Percentiles rank a stretch among this genome's conserved stretches.
Evolutionary conservation across 2,888 invertebrate species (phyloP).

Genomic region (Tetanocera ferruginea): DNA sequence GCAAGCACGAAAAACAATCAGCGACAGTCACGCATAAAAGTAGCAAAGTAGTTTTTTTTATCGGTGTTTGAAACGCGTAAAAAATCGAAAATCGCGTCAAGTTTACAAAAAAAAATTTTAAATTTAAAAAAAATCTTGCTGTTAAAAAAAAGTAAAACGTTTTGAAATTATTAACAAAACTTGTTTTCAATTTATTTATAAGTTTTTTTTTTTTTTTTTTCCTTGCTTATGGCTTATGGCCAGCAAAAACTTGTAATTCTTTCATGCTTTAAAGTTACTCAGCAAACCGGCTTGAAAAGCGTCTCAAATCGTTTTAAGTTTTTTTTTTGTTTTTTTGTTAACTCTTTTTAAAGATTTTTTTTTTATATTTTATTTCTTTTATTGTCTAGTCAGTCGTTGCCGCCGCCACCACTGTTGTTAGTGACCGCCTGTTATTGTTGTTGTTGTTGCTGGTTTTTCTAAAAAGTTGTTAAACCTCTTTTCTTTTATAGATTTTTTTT

Average conservation of each 20-base stretch:
- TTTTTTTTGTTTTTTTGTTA: neutral
- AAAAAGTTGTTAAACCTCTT: slow-evolving; percentile 27
- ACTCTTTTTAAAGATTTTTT: neutral
- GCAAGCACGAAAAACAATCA: slow-evolving; percentile 18
- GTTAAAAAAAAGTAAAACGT: neutral
- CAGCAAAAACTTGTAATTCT: neutral
- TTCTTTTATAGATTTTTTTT: neutral
- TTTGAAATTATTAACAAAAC: neutral
- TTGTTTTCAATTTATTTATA: neutral
- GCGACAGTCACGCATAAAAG: slow-evolving; percentile 12
- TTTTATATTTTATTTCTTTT: neutral
- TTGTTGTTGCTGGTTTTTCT: neutral
- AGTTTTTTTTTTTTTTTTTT: neutral
- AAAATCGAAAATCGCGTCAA: slow-evolving; percentile 14
- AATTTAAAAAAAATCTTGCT: neutral
- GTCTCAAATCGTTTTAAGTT: neutral
- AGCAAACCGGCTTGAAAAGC: slow-evolving; percentile 2
- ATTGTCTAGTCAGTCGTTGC: neutral
- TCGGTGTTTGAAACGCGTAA: slow-evolving; percentile 31
- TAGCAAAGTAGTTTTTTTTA: slow-evolving; percentile 26
- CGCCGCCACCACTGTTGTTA: neutral
- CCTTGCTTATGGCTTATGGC: too few relatives aligned
- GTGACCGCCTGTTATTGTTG: neutral
- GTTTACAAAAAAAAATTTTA: slow-evolving; percentile 1
- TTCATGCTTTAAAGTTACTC: neutral